phyloP scores from a whole-genome alignment of 1,140 invertebrate species.

The Lepidurus arcticus region DNA sequence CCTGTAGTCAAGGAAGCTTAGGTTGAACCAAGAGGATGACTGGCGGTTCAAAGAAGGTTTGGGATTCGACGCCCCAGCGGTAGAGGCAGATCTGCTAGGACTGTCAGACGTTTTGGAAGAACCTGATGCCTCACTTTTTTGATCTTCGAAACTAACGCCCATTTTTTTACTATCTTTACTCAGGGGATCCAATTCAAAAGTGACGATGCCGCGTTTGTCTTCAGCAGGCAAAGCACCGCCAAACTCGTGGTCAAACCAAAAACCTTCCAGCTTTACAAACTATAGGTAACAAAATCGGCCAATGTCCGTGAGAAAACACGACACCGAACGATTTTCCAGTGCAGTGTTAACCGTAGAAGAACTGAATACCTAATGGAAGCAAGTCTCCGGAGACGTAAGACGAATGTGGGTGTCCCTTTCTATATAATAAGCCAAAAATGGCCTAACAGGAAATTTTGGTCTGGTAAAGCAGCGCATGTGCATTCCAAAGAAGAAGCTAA shows the following conservation, averaged over 20 bases:
- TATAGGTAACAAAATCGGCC: background rate
- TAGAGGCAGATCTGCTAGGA: background rate
- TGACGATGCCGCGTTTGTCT: background rate
- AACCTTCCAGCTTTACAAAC: background rate
- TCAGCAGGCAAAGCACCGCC: conserved; percentile 7
- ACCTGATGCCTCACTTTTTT: background rate
- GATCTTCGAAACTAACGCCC: conserved; percentile 4
- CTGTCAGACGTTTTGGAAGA: background rate
- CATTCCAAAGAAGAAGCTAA: background rate
- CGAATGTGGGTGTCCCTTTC: background rate
- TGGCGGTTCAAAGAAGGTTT: conserved; percentile 28
- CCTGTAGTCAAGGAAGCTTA: conserved; percentile 33
- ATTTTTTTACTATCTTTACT: background rate
- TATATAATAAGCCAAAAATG: conserved; percentile 4
- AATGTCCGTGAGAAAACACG: background rate
- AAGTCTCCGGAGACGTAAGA: background rate
- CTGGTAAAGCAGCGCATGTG: conserved; percentile 8
- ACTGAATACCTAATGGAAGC: conserved; percentile 3
- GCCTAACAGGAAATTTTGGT: background rate
- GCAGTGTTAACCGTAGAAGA: background rate
- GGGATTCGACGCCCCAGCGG: background rate
- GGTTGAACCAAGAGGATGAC: conserved; percentile 33
- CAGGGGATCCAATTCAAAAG: background rate
- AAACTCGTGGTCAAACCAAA: conserved; percentile 15
- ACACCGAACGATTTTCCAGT: background rate